Conservation (phyloP, 2,113 vertebrate species). For the Aythya baeri region DNA sequence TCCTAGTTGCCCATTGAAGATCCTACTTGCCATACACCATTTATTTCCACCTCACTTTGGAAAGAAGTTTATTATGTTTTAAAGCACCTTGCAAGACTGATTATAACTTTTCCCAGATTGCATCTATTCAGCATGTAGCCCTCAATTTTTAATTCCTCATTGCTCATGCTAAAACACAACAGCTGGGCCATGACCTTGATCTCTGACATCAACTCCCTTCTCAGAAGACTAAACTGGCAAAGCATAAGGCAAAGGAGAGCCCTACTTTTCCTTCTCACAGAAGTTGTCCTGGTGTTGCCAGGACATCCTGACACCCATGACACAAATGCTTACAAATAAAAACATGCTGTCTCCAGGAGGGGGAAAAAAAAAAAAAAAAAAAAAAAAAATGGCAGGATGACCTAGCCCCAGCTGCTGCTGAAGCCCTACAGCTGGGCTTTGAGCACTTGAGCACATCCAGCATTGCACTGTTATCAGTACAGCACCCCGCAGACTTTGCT, state of each 20-base stretch:
- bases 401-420: not conserved
- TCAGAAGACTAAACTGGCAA: not conserved
- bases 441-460: not conserved
- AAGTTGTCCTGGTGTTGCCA: not conserved
- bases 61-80: not conserved
- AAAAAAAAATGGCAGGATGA: not conserved
- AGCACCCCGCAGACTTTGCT: not conserved
- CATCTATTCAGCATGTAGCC: not conserved
- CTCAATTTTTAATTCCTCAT: not conserved
- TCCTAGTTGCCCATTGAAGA: not conserved
- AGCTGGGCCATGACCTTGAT: not conserved
- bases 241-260: not conserved
- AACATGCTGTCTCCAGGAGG: not conserved
- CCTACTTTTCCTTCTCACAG: not conserved
- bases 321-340: not conserved
- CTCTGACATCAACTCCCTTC: not conserved
- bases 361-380: not conserved
- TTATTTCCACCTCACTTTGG: not conserved
- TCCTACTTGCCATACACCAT: not conserved
- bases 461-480: not conserved
- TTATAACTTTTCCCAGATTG: not conserved
- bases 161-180: not conserved
- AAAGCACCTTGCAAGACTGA: not conserved
- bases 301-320: not conserved
- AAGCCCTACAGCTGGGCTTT: not conserved